phyloP scores from a whole-genome alignment of 1,140 invertebrate species.

The Apis laboriosa region DNA sequence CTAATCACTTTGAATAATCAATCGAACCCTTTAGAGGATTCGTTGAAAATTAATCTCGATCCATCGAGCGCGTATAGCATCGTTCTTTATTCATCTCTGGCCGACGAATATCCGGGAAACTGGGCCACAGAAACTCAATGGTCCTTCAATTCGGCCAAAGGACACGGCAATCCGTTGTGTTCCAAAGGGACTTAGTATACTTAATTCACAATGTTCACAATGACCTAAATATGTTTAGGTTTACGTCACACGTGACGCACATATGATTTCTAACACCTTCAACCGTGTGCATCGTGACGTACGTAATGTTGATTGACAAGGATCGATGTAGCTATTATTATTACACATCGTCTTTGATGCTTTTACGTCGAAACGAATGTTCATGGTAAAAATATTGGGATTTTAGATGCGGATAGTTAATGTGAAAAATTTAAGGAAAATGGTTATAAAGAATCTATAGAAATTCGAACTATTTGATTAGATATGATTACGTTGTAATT shows the following conservation, averaged over 20 bases:
- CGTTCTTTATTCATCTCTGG: neutral
- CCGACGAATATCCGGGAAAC: neutral
- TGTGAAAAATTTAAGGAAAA: too few species aligned
- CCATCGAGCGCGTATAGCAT: too few species aligned
- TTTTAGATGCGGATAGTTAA: too few species aligned
- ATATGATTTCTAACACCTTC: neutral
- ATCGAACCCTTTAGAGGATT: too few species aligned
- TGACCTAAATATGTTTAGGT: slow-evolving; percentile 6
- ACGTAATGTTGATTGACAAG: neutral
- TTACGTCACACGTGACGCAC: slow-evolving; percentile 17
- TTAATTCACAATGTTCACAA: neutral
- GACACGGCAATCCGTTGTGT: neutral
- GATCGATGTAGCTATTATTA: slow-evolving; percentile 33
- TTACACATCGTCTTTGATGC: neutral
- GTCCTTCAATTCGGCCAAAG: neutral
- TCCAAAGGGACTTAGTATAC: slow-evolving; percentile 10
- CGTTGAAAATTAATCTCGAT: neutral
- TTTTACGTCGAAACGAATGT: too few species aligned
- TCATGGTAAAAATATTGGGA: neutral
- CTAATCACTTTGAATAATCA: too few species aligned
- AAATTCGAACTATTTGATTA: too few species aligned
- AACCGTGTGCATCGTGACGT: neutral
- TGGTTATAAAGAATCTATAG: too few species aligned
- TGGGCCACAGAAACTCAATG: neutral
- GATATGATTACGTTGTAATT: too few species aligned